phyloP scores from a whole-genome alignment of 1,140 invertebrate species.

The Chymomyza costata region DNA sequence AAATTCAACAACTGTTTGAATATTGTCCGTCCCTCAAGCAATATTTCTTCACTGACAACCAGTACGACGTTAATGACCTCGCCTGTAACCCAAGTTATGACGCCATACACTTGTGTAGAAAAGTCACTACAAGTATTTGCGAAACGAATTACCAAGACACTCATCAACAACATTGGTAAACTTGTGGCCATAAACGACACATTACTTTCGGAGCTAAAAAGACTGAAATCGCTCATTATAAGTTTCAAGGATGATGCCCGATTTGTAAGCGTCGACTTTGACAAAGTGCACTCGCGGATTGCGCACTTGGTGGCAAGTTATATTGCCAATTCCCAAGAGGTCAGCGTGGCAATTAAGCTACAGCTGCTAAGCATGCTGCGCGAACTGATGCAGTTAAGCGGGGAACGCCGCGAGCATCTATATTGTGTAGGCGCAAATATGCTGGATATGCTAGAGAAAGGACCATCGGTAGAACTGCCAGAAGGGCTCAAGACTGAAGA shows the following conservation, averaged over 20 bases:
- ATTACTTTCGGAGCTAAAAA: slow-evolving; percentile 80
- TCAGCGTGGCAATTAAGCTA: slow-evolving; percentile 19
- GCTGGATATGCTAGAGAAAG: slow-evolving; percentile 32
- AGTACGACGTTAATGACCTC: background rate
- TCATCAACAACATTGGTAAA: slow-evolving; percentile 70
- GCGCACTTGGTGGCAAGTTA: slow-evolving; percentile 79
- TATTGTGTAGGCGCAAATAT: slow-evolving; percentile 55
- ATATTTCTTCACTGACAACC: background rate
- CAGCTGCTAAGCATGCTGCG: slow-evolving; percentile 50
- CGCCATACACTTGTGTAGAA: slow-evolving; percentile 80
- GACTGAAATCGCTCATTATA: slow-evolving; percentile 80
- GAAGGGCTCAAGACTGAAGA: slow-evolving; percentile 76
- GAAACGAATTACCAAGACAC: slow-evolving; percentile 78
- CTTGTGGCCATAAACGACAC: slow-evolving; percentile 70
- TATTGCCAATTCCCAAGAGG: slow-evolving; percentile 61
- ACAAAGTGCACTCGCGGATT: slow-evolving; percentile 79
- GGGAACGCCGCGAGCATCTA: slow-evolving; percentile 52
- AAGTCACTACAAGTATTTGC: slow-evolving; percentile 82
- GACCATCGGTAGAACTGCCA: slow-evolving; percentile 26
- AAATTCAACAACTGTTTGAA: no score
- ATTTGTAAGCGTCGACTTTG: slow-evolving; percentile 79
- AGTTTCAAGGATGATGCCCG: slow-evolving; percentile 81
- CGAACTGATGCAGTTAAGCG: slow-evolving; percentile 22
- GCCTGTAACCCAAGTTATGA: slow-evolving; percentile 35
- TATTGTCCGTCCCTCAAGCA: background rate